phyloP scores from a whole-genome alignment of 2,888 invertebrate species.

The Ornithoptera priamus region DNA sequence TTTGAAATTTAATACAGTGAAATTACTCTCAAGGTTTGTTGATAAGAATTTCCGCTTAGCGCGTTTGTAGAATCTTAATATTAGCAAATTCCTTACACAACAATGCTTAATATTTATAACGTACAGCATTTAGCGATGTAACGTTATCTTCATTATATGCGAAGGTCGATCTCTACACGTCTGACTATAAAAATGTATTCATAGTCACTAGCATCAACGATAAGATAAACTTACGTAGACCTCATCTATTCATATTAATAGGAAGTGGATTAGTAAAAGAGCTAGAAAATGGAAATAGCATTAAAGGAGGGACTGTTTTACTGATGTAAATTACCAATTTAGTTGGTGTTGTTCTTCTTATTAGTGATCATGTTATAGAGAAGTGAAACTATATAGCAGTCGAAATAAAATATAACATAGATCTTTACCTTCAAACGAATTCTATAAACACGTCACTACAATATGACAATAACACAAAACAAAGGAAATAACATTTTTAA shows the following conservation, averaged over 20 bases:
- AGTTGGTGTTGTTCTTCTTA: background rate
- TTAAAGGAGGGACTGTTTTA: background rate
- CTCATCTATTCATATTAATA: slow-evolving; percentile 1
- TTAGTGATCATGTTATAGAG: background rate
- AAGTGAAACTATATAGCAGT: background rate
- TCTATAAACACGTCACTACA: background rate
- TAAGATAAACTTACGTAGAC: slow-evolving; percentile 11
- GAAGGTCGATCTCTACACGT: slow-evolving; percentile 29
- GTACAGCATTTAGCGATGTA: slow-evolving; percentile 28
- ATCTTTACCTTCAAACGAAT: background rate
- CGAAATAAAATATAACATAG: background rate
- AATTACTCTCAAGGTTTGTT: slow-evolving; percentile 28
- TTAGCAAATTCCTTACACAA: slow-evolving; percentile 23
- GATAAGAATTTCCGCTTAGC: slow-evolving; percentile 32
- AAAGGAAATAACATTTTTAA: slow-evolving; percentile 24
- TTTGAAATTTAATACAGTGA: slow-evolving; percentile 20
- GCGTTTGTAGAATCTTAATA: slow-evolving; percentile 29
- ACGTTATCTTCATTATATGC: slow-evolving; percentile 30
- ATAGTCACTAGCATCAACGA: slow-evolving; percentile 3
- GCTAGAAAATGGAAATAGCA: too few relatives aligned
- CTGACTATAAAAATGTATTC: slow-evolving; percentile 16
- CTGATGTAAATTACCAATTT: background rate
- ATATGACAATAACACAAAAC: slow-evolving; percentile 7
- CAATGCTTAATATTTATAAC: slow-evolving; percentile 32
- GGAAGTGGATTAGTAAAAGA: background rate